Evolutionary conservation across 1,140 invertebrate genomes (phyloP), one percentile per base, ranked within the genome.

Genomic region (Nasonia longicornis): DNA sequence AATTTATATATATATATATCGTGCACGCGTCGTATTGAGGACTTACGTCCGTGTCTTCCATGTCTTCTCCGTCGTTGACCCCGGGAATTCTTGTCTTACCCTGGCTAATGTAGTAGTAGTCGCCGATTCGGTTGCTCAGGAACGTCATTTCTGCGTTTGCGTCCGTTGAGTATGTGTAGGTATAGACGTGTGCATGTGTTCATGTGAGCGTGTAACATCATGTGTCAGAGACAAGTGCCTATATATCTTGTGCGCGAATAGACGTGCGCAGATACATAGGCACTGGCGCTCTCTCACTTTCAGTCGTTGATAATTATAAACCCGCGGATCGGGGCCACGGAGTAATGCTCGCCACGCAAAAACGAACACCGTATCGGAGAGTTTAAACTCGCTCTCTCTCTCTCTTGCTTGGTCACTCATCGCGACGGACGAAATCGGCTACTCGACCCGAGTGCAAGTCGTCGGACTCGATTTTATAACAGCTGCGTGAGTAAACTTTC

Each of bases 1-100:
- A 42, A 58, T 58, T 26, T 26, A 48, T 48, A 16, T 16, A 52
- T 52, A 14, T 52, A 14, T 52, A 52, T 52, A 52, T 52, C 12
- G 48, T n/a, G 52, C 52, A n/a, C 52, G 52, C 16, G 52, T 58
- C 52, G 52, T 2, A 58, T 7, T 14, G 16, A 58, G 16, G 89
- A 96, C 96, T 96, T 96, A 98, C 97, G 92, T 99, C 96, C 88
- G 97, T 98, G 85, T 95, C 89, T 89, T 94, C 93, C 94, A 98
- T 95, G 92, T 98, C 97, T 91, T 95, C 95, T 84, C 91, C 93
- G 92, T 99, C 98, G 93, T 99, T 97, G 90, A 99, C 95, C 89
- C 95, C 95, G 88, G 97, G 96, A 91, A 97, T 97, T 90, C 95
- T 94, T 84, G 96, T 96, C 93, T 96, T 96, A 91, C 96, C 97